Base-by-base conservation (phyloP, 2,888 invertebrate species). In the Minunthozetes semirufus region DNA sequence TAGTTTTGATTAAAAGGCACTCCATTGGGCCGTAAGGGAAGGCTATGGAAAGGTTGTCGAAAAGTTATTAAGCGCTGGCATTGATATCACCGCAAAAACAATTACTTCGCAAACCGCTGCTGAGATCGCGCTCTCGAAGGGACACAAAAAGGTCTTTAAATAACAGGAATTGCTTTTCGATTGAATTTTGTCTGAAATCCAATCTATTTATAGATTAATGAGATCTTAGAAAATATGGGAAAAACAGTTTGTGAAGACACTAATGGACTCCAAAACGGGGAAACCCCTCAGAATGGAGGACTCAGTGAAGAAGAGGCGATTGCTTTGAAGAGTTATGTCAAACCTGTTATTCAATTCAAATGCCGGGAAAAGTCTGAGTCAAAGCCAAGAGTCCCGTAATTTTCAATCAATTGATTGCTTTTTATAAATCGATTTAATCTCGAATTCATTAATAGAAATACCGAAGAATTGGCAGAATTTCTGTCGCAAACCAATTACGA, bases 21-120 rank as follows among this genome's bases (percentile, higher is more conserved):
- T 83, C 71, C 81, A 81, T 42, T 83, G 82, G 82, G 83, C 84
- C 25, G 81, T 82, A 0, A 80, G 81, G 56, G 80, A 81, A 72
- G 81, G 81, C 6, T 79, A 81, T 76, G 80, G 78, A 27, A 79
- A 78, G 22, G 80, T 82, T 15, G 81, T 83, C 25, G 77, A 79
- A 70, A 75, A 80, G 61, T 77, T 84, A 59, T 72, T 84, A 27
- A 79, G 81, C n/a, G 72, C 74, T 17, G 80, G 80, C n/a, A 82
- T 81, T 38, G 80, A 82, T 75, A 74, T 78, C 0, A 78, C 77
- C 50, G 78, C 78, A 38, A 78, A 80, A 68, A 81, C 81, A 61
- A 75, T 76, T 25, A 80, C 80, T 78, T 81, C 81, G 38, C 79
- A 80, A 71, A 80, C 80, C 6, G 80, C 81, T 9, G 76, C 80